Conservation (phyloP, 2,797 vertebrate genomes). For the Macropus fuliginosus region DNA sequence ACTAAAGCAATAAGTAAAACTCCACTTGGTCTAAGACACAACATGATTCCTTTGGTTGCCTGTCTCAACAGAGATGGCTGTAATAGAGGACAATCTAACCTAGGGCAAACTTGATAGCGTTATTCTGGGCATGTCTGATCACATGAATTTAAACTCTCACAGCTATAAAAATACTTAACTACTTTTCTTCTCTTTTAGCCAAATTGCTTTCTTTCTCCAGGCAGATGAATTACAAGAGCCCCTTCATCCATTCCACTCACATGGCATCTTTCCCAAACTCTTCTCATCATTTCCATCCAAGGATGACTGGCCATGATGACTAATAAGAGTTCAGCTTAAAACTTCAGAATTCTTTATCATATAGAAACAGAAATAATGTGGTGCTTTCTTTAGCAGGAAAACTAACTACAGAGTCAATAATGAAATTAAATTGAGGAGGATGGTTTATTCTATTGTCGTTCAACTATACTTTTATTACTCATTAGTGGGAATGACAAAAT, state of each 20-base stretch:
- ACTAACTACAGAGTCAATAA: neutral
- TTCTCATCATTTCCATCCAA: neutral
- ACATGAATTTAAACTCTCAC: neutral
- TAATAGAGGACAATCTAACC: slow-evolving; percentile 1
- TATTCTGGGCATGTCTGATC: neutral
- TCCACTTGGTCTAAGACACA: slow-evolving; percentile 1
- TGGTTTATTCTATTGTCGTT: neutral
- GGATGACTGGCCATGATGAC: slow-evolving; percentile 6
- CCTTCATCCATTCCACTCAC: neutral
- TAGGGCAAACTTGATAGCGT: neutral
- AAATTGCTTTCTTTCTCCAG: neutral
- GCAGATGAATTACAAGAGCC: neutral
- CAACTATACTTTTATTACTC: neutral
- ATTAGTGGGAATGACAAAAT: neutral
- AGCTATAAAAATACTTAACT: slow-evolving; percentile 7
- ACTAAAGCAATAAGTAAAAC: slow-evolving; percentile 12
- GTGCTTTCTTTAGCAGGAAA: neutral
- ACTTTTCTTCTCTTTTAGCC: neutral
- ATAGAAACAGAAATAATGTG: neutral
- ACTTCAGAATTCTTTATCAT: neutral
- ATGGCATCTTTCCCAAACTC: neutral
- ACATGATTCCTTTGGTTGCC: slow-evolving; percentile 19
- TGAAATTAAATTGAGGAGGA: neutral
- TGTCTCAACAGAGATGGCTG: neutral
- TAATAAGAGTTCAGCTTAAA: slow-evolving; percentile 21